Conservation (phyloP, 2,113 vertebrate genomes). For the Macaca nemestrina region DNA sequence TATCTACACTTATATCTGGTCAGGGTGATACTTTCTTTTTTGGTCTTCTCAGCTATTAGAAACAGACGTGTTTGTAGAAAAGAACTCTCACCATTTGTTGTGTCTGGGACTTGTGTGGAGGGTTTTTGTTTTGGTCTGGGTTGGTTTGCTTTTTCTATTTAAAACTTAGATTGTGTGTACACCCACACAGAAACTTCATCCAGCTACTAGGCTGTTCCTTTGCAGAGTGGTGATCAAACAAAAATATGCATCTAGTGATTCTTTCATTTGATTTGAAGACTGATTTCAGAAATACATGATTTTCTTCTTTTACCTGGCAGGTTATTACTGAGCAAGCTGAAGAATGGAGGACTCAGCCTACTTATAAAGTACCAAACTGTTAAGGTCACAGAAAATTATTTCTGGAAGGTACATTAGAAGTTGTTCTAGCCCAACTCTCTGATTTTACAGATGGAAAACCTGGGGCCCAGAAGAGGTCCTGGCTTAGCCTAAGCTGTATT, state of each 20-base stretch:
- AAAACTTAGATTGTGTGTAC: constrained; percentile 1
- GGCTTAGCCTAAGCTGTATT: background rate
- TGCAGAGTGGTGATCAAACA: background rate
- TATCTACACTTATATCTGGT: background rate
- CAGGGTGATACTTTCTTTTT: background rate
- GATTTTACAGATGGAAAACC: constrained; percentile 9
- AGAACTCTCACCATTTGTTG: constrained; percentile 22
- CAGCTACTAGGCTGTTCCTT: background rate
- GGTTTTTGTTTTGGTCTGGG: constrained; percentile 36
- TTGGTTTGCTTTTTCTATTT: constrained; percentile 44
- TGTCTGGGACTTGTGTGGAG: background rate
- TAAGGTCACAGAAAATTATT: constrained; percentile 32
- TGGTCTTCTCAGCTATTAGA: background rate
- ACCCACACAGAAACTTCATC: background rate
- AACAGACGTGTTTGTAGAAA: background rate
- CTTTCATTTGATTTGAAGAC: background rate
- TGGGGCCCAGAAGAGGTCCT: background rate
- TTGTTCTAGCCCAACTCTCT: background rate
- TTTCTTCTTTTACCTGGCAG: background rate
- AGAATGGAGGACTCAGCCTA: background rate
- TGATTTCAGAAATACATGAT: background rate
- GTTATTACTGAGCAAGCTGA: background rate
- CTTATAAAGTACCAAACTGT: background rate
- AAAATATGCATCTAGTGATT: background rate
- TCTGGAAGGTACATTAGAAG: constrained; percentile 14